Percentiles rank a stretch among this genome's conserved stretches.
phyloP scores from a whole-genome alignment of 1,140 invertebrate genomes.

The Drosophila repletoides region DNA sequence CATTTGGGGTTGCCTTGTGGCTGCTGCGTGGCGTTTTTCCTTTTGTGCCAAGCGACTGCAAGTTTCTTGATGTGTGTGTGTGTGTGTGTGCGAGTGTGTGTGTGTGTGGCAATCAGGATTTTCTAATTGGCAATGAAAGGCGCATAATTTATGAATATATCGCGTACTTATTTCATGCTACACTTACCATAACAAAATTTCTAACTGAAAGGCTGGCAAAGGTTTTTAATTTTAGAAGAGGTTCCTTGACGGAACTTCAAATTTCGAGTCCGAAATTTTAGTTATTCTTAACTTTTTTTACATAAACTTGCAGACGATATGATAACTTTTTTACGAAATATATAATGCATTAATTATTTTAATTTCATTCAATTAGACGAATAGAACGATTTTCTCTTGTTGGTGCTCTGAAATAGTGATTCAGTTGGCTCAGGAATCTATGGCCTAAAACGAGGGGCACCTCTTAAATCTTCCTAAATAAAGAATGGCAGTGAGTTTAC shows the following conservation, averaged over 20 bases:
- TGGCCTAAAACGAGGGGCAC: too few species aligned
- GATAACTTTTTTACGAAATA: too few species aligned
- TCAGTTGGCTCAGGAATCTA: too few species aligned
- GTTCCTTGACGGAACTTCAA: background rate
- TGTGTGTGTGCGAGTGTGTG: slow-evolving; percentile 9
- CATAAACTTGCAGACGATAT: too few species aligned
- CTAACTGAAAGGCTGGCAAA: background rate
- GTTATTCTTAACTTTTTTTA: too few species aligned
- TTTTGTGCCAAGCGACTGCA: slow-evolving; percentile 28
- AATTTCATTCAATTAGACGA: too few species aligned
- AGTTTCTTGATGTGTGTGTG: background rate
- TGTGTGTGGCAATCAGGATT: slow-evolving; percentile 47
- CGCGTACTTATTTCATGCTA: slow-evolving; percentile 65
- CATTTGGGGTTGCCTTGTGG: slow-evolving; percentile 73
- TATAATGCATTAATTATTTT: too few species aligned
- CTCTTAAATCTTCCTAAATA: too few species aligned
- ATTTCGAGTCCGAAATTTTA: too few species aligned
- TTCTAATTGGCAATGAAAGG: slow-evolving; percentile 77
- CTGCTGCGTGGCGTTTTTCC: slow-evolving; percentile 29
- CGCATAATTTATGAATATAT: slow-evolving; percentile 76
- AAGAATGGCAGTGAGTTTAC: too few species aligned
- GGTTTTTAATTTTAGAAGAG: background rate
- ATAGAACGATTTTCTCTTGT: too few species aligned
- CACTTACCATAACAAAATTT: slow-evolving; percentile 41
- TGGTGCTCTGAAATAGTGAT: too few species aligned